phyloP scores from a whole-genome alignment of 2,113 vertebrate genomes.

The Lepisosteus osseus region DNA sequence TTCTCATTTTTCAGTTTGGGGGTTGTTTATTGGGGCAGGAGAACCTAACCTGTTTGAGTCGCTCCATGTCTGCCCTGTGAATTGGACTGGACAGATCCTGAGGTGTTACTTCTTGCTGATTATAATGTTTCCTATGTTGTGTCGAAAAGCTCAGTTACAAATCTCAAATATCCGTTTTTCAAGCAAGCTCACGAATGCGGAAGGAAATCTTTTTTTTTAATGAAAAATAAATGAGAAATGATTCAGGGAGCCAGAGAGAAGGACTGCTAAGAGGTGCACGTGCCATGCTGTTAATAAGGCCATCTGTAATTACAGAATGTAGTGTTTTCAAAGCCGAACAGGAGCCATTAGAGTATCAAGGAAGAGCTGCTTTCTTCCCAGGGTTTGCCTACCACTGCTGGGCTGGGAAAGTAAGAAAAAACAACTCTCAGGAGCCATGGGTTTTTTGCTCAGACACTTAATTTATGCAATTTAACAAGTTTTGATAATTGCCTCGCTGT shows the following conservation, averaged over 20 bases:
- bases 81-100: no score
- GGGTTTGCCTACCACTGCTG: background rate
- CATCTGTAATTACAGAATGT: background rate
- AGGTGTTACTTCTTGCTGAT: no score
- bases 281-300: background rate
- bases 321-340: background rate
- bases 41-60: no score
- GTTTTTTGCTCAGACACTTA: background rate
- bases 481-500: slow-evolving; percentile 10
- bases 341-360: background rate
- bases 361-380: background rate
- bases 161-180: no score
- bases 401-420: background rate
- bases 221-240: background rate
- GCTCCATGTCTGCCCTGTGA: no score
- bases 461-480: background rate
- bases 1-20: no score
- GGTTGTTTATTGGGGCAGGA: no score
- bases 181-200: no score
- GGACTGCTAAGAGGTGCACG: background rate
- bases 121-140: no score
- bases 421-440: background rate
- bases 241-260: background rate
- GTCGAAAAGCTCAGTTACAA: no score
- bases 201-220: background rate